phyloP scores from a whole-genome alignment of 2,888 invertebrate species.

The Thysanoteuthis rhombus region DNA sequence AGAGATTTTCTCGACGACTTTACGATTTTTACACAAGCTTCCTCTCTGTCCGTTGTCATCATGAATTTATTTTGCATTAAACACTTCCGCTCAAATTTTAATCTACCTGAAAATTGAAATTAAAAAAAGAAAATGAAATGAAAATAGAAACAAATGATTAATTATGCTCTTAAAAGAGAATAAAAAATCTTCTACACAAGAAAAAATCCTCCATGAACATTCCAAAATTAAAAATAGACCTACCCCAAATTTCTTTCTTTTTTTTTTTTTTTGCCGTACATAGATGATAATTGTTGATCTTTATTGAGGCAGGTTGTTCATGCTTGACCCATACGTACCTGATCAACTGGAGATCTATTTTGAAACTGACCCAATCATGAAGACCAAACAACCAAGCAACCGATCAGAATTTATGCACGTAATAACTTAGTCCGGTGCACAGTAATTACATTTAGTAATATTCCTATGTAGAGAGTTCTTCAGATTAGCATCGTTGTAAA shows the following conservation, averaged over 20 bases:
- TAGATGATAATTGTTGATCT: background rate
- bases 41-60: background rate
- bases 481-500: background rate
- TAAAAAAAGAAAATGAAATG: background rate
- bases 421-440: background rate
- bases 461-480: background rate
- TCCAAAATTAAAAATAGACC: background rate
- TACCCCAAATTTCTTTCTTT: background rate
- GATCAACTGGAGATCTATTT: background rate
- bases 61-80: background rate
- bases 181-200: too few relatives aligned
- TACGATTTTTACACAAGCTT: slow-evolving; percentile 12
- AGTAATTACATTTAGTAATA: background rate
- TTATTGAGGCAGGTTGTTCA: background rate
- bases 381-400: background rate
- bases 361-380: background rate
- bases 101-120: background rate
- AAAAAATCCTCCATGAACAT: background rate
- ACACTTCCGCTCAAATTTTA: background rate
- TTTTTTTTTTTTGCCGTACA: background rate
- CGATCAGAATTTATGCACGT: background rate
- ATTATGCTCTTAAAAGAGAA: background rate
- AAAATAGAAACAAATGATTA: background rate
- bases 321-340: background rate
- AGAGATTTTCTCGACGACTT: background rate